Conservation (phyloP, 2,113 vertebrate genomes). For the Pimephales promelas region DNA sequence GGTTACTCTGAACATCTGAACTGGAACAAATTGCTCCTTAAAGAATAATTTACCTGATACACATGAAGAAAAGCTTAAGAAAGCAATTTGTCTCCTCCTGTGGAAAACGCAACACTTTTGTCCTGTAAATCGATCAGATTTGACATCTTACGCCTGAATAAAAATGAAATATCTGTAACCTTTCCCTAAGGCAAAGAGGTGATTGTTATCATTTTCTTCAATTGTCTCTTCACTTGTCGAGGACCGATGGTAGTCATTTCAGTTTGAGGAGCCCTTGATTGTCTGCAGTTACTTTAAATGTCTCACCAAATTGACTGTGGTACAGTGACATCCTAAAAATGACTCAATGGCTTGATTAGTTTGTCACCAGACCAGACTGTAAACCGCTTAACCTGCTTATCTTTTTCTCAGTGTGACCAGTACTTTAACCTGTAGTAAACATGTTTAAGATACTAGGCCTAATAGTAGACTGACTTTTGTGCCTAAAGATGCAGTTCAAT, state of each 20-base stretch:
- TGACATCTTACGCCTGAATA: conserved; percentile 18
- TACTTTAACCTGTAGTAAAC: neutral
- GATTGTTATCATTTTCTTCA: conserved; percentile 20
- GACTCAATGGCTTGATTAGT: neutral
- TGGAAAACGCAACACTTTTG: neutral
- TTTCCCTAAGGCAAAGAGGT: neutral
- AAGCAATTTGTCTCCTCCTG: conserved; percentile 8
- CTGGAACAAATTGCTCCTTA: neutral
- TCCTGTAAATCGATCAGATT: neutral
- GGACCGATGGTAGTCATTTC: neutral
- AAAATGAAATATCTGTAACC: neutral
- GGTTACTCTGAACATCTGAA: neutral
- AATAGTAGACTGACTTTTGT: neutral
- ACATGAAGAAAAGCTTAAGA: neutral
- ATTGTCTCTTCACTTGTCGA: conserved; percentile 1
- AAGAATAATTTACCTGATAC: neutral
- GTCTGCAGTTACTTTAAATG: neutral
- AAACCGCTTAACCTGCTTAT: neutral
- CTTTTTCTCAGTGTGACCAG: neutral
- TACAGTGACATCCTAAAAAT: conserved; percentile 1
- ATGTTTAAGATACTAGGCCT: neutral
- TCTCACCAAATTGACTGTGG: neutral
- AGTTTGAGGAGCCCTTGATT: conserved; percentile 11
- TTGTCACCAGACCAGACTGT: neutral
- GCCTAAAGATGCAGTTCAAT: neutral